Evolutionary conservation across 2,113 vertebrate species (phyloP).

Genomic region (Aphyosemion australe): DNA sequence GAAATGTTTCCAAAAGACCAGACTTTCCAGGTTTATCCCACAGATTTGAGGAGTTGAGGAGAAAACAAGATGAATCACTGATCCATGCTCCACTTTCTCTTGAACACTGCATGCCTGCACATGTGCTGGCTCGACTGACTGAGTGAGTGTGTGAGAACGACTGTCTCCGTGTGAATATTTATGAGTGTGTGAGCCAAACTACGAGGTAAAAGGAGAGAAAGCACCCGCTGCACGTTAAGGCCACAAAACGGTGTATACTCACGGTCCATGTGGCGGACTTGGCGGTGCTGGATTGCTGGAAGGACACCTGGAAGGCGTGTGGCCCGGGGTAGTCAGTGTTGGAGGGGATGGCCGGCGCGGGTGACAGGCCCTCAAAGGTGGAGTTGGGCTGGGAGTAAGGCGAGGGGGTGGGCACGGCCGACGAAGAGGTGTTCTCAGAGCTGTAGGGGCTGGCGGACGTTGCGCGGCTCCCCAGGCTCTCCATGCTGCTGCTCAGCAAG

Average conservation of each 20-base stretch:
- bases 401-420: constrained; percentile 92
- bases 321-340: constrained; percentile 97
- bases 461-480: constrained; percentile 90
- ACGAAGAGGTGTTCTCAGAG: constrained; percentile 90
- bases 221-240: constrained; percentile 15
- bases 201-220: constrained; percentile 1
- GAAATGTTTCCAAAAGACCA: background rate
- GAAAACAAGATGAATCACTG: constrained; percentile 46
- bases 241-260: constrained; percentile 76
- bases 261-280: constrained; percentile 99
- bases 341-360: constrained; percentile 96
- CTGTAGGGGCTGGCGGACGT: constrained; percentile 94
- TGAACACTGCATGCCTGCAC: constrained; percentile 46
- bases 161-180: constrained; percentile 33
- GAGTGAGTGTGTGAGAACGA: constrained; percentile 36
- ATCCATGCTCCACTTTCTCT: constrained; percentile 52
- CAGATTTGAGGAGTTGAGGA: constrained; percentile 21
- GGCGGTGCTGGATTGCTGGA: constrained; percentile 98
- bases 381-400: constrained; percentile 99
- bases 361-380: constrained; percentile 97
- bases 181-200: constrained; percentile 6
- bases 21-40: constrained; percentile 8
- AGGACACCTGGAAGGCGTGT: constrained; percentile 97
- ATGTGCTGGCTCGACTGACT: constrained; percentile 51
- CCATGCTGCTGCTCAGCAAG: constrained; percentile 98